Evolutionary conservation across 2,888 invertebrate species (phyloP).

Genomic region (Zygogramma bicolorata): DNA sequence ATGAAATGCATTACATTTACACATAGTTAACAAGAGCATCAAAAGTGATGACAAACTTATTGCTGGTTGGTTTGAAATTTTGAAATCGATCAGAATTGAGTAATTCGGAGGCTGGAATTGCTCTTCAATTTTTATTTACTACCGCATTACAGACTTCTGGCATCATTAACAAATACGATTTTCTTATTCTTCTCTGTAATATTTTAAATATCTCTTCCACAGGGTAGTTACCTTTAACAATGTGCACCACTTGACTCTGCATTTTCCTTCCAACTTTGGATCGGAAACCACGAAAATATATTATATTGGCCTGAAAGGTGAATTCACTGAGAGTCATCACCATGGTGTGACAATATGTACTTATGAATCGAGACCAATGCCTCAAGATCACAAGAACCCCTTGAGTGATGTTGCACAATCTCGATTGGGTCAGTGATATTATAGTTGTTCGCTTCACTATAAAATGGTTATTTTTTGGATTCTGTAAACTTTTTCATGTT

Average conservation of each 20-base stretch:
- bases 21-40: too few species aligned
- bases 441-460: too few species aligned
- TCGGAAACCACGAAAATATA: constrained; percentile 86
- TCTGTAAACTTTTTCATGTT: background rate
- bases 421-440: constrained; percentile 27
- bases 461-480: background rate
- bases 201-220: constrained; percentile 61
- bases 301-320: constrained; percentile 96
- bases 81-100: too few species aligned
- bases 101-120: too few species aligned
- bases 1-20: too few species aligned
- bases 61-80: too few species aligned
- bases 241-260: constrained; percentile 88
- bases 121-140: too few species aligned
- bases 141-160: too few species aligned
- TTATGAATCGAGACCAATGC: constrained; percentile 89
- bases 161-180: too few species aligned
- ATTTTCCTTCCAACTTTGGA: constrained; percentile 92
- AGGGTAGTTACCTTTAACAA: constrained; percentile 94
- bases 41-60: too few species aligned
- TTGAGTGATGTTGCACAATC: constrained; percentile 67
- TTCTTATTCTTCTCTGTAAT: background rate
- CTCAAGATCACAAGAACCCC: constrained; percentile 85
- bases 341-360: constrained; percentile 93
- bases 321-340: constrained; percentile 85